Conservation (phyloP, 2,888 invertebrate genomes). For the Terebella lapidaria region DNA sequence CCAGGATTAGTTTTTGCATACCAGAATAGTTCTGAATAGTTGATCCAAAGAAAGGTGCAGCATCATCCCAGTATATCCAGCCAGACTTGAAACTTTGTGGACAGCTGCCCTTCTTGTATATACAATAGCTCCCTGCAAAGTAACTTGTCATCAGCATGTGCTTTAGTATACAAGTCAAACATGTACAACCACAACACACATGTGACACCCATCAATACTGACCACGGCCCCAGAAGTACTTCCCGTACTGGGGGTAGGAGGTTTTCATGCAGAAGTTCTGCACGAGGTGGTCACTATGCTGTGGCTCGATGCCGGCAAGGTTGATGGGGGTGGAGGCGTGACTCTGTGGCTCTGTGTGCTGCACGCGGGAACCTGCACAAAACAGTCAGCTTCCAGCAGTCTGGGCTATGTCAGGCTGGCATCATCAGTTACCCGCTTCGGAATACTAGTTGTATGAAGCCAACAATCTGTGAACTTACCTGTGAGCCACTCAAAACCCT, state of each 20-base stretch:
- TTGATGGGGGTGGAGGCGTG: not conserved
- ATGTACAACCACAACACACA: not conserved
- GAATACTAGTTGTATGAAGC: too few species aligned
- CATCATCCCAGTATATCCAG: constrained; percentile 28
- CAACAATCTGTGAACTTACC: constrained; percentile 22
- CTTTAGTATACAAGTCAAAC: not conserved
- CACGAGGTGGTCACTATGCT: not conserved
- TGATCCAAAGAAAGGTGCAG: constrained; percentile 16
- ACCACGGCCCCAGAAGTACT: not conserved
- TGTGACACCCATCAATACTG: not conserved
- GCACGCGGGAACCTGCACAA: not conserved
- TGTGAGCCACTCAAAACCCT: constrained; percentile 19
- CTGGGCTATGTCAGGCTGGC: too few species aligned
- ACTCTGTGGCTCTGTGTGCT: not conserved
- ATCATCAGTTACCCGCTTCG: too few species aligned
- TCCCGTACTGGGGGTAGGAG: not conserved
- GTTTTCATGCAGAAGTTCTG: not conserved
- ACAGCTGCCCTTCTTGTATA: constrained; percentile 27
- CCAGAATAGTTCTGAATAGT: constrained; percentile 10
- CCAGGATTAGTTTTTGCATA: too few species aligned
- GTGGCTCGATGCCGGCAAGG: not conserved
- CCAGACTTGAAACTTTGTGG: constrained; percentile 23
- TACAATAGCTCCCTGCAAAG: constrained; percentile 26
- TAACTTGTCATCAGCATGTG: too few species aligned
- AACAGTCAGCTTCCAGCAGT: not conserved